A percentile compares a stretch with the other conserved stretches of the same genome.
Conservation (phyloP, 2,113 vertebrate genomes). For the Mellivora capensis region DNA sequence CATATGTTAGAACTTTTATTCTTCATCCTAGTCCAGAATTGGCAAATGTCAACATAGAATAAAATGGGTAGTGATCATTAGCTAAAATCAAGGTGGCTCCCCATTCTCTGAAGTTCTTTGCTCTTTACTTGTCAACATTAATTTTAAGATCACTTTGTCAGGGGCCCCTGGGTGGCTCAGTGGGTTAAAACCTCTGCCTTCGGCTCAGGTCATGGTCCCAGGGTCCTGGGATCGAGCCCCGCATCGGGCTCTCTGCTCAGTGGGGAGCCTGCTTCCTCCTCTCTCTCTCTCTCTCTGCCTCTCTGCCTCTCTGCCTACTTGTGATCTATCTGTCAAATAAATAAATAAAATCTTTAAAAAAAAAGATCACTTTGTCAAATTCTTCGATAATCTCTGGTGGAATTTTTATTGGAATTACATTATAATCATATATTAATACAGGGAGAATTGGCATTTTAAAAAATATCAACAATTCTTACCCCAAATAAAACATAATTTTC, state of each 20-base stretch:
- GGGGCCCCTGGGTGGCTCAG: too few species aligned
- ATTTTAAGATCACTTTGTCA: background rate
- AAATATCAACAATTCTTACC: background rate
- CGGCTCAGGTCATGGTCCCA: too few species aligned
- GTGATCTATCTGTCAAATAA: too few species aligned
- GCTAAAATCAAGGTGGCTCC: background rate
- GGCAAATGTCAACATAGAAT: background rate
- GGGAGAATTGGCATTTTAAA: background rate
- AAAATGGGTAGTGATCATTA: background rate
- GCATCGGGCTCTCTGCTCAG: too few species aligned
- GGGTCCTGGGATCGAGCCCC: too few species aligned
- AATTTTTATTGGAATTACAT: background rate
- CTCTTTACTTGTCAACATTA: background rate
- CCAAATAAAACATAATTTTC: background rate
- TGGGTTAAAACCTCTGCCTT: too few species aligned
- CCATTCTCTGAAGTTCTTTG: background rate
- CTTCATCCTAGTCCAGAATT: background rate
- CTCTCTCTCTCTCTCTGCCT: too few species aligned
- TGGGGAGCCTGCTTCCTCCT: too few species aligned
- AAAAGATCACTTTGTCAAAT: background rate
- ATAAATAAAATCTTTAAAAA: too few species aligned
- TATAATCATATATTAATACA: background rate
- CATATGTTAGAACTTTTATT: background rate
- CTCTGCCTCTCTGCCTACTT: too few species aligned
- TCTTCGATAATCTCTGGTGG: background rate